Evolutionary conservation across 2,888 invertebrate genomes (phyloP), one percentile per base, ranked within the genome.

Genomic region (Coleophora flavipennella): DNA sequence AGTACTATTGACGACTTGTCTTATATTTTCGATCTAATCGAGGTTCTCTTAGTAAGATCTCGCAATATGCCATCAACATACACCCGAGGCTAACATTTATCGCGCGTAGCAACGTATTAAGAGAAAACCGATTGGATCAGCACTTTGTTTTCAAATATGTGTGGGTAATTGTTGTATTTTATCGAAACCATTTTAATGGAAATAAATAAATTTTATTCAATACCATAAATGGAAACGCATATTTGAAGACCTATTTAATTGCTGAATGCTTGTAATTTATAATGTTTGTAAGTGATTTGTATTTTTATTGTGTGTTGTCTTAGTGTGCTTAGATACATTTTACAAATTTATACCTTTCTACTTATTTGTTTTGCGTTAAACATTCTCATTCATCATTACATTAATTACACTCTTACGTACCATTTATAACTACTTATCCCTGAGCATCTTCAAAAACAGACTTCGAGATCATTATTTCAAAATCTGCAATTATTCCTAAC

Each of bases 1-100:
- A 84, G 84, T 84, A 84, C 79, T n/a, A 60, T 51, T 53, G 55
- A 62, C 62, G 65, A 63, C 59, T 67, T 59, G 64, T 62, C 52
- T 64, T 70, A 64, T 63, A 58, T 50, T 63, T 55, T 57, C 57
- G 50, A 64, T 67, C 58, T 62, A 67, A 69, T 71, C 61, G 69
- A 62, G 57, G 48, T 56, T 73, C 71, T 70, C 63, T 65, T 65
- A 58, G 63, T 65, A 59, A 49, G 36, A 25, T 29, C 38, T 36
- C 20, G 20, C 20, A 20, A 20, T 20, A 20, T 4, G 20, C 6
- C 6, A 20, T 3, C 40, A 35, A 39, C 26, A 31, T 39, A 13
- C 13, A 12, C 2, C 1, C 36, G 14, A 36, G 33, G 14, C 34
- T 28, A 29, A 14, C 34, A 33, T n/a, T 40, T 43, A 43, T 43